Evolutionary conservation across 2,113 vertebrate genomes (phyloP).

Genomic region (Pitta sordida): DNA sequence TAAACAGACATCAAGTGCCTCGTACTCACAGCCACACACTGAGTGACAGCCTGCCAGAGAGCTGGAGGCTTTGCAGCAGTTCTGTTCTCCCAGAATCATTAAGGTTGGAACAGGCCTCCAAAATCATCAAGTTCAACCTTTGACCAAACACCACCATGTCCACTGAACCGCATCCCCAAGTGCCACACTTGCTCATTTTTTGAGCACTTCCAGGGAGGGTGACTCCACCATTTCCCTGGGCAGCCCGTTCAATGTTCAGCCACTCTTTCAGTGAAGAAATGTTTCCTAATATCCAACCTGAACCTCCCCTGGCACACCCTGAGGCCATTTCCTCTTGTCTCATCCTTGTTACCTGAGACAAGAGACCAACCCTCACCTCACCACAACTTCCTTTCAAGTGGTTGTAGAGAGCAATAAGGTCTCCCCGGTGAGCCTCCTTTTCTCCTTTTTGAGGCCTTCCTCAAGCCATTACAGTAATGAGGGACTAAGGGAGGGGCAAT

Average conservation of each 20-base stretch:
- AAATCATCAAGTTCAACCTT: background rate
- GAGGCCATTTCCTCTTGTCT: background rate
- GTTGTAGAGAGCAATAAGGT: background rate
- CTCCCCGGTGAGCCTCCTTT: background rate
- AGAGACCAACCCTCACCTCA: background rate
- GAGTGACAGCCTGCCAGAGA: background rate
- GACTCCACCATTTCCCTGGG: background rate
- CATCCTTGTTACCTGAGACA: background rate
- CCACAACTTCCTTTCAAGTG: background rate
- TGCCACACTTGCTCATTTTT: background rate
- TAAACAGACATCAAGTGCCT: background rate
- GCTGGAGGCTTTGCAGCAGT: background rate
- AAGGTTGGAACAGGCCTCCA: background rate
- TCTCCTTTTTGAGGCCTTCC: background rate
- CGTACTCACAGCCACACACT: background rate
- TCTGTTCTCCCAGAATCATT: background rate
- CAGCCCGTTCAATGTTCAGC: background rate
- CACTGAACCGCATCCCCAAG: background rate
- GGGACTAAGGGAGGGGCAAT: background rate
- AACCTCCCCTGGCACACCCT: background rate
- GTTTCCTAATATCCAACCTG: background rate
- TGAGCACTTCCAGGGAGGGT: too few species aligned
- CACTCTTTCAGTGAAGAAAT: background rate
- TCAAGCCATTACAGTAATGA: fast-evolving
- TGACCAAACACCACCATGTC: too few species aligned